Base-by-base conservation (phyloP, 1,140 invertebrate species). In the Diuraphis noxia region DNA sequence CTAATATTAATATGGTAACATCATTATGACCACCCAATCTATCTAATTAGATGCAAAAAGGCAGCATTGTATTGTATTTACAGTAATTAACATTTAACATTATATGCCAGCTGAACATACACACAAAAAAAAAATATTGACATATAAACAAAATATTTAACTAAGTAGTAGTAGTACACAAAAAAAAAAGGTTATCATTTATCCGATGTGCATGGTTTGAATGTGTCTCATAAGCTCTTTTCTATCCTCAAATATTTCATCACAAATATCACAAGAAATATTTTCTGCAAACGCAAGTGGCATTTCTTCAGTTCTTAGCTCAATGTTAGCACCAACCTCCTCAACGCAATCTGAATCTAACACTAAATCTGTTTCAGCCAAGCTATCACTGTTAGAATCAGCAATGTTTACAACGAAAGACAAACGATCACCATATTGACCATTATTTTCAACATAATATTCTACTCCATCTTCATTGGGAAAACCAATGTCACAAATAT, bases 251-350 rank as follows among this genome's bases (percentile, higher is more conserved):
- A 97, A 97, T 86, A 96, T 95, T 92, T 95, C 95, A n/a, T 96
- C 95, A 93, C 97, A 97, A 96, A 97, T 97, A 93, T 97, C 96
- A 93, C 97, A 97, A 87, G 95, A 96, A 93, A 92, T 92, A 85
- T 91, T 85, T 88, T 93, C 93, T 30, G 87, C 56, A 72, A 63
- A 88, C 4, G 52, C 40, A 40, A 85, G 52, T 10, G 25, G 30
- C 56, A 56, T 84, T 49, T 85, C 88, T 88, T 92, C 91, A n/a
- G 92, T 92, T 19, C 92, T 92, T 25, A 92, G 88, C n/a, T 93
- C 92, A 63, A 92, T 92, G 19, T 92, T 92, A 41, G 93, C 92
- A 49, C 92, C 92, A 21, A 92, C 93, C 72, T 93, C 92, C 30
- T 92, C 90, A 46, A 92, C 92, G 43, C 93, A 92, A 36, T 92